A percentile compares a stretch with the other conserved stretches of the same genome.
phyloP scores from a whole-genome alignment of 2,113 vertebrate genomes.

The Procavia capensis region DNA sequence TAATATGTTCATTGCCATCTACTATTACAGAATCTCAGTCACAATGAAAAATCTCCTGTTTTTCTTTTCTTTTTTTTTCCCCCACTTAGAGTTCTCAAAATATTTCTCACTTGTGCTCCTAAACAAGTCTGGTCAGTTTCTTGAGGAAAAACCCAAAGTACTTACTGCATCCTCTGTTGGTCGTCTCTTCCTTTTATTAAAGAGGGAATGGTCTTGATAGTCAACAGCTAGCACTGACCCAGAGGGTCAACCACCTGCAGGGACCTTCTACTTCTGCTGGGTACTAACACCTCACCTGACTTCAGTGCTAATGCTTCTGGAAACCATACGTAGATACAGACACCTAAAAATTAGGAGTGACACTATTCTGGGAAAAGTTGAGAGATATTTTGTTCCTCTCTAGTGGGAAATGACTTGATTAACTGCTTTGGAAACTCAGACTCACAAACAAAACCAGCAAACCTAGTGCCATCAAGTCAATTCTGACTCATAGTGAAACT shows the following conservation, averaged over 20 bases:
- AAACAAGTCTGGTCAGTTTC: not conserved
- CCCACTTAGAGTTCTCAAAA: not conserved
- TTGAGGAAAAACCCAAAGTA: not conserved
- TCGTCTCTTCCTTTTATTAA: not conserved
- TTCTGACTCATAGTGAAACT: too few relatives aligned
- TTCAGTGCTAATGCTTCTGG: not conserved
- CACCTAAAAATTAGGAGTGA: not conserved
- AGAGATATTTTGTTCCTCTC: not conserved
- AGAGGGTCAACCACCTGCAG: not conserved
- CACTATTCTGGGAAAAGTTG: not conserved
- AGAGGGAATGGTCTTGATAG: not conserved
- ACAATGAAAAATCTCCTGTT: not conserved
- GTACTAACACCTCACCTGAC: fast-evolving
- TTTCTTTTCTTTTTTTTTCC: not conserved
- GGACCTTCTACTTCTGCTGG: not conserved
- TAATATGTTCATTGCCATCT: not conserved
- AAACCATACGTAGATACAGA: not conserved
- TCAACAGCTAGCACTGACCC: not conserved
- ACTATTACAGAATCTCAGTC: not conserved
- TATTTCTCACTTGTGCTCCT: not conserved
- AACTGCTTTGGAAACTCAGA: conserved; percentile 29
- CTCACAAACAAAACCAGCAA: not conserved
- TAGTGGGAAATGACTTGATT: not conserved
- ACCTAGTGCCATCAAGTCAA: too few relatives aligned
- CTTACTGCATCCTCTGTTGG: not conserved